Evolutionary conservation across 2,888 invertebrate genomes (phyloP), one percentile per base, ranked within the genome.

Genomic region (Pimpla rufipes): DNA sequence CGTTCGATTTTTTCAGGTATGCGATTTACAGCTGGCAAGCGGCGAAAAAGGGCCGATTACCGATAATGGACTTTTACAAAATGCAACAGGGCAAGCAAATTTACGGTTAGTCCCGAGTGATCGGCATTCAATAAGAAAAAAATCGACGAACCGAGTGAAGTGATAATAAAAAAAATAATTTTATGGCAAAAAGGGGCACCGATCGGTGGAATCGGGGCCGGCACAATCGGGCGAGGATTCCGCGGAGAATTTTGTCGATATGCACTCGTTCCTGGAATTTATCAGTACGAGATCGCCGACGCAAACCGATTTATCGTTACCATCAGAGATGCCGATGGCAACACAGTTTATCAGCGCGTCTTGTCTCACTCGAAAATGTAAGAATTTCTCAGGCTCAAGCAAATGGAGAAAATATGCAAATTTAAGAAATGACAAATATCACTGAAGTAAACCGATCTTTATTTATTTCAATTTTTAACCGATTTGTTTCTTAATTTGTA

Each of bases 211-310:
- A 96, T 98, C 84, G 98, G 98, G 2, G 94, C 95, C 85, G 97
- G 97, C 0, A 96, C 97, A 0, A 98, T 99, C 89, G 98, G 98
- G 2, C 95, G 98, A 74, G 98, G 98, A 4, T 99, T 96, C 93
- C 96, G 96, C 90, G 99, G 99, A 18, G 98, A 98, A 93, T 99
- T 99, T 94, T 98, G 98, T 93, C 95, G 98, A 77, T 99, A 96
- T 93, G 97, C 98, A 93, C 94, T 99, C 91, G 95, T 96, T 84
- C 99, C 99, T 0, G 98, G 98, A 67, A 94, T 97, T 81, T 98
- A 98, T 93, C 97, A 98, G 90, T 97, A 98, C 93, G 95, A 97
- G 88, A 96, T 96, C 6, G 95, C 98, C 13, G 95, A 96, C 84
- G 97, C 97, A 73, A 96, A 98, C 94, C 97, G 98, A 94, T 99